Conservation (phyloP, 2,888 invertebrate species). For the Marasmarcha lunaedactyla region DNA sequence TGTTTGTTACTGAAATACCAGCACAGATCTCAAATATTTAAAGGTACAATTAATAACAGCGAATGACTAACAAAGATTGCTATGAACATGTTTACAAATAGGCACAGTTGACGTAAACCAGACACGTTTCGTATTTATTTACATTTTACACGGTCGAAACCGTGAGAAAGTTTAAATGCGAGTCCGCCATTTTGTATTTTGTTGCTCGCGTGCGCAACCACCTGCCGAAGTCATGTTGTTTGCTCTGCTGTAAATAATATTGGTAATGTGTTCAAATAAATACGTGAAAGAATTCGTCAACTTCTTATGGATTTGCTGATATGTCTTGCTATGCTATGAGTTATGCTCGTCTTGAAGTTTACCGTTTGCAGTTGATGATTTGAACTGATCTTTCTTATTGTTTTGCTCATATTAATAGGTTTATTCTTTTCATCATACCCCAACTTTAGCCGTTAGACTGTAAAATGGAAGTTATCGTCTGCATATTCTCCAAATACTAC, state of each 20-base stretch:
- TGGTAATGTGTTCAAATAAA: not conserved
- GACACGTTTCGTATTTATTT: constrained; percentile 1
- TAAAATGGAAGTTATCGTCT: too few species aligned
- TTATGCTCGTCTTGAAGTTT: not conserved
- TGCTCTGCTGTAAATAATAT: not conserved
- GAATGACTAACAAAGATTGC: not conserved
- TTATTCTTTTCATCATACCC: too few species aligned
- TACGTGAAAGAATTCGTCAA: not conserved
- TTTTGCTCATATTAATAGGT: too few species aligned
- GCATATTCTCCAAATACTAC: too few species aligned
- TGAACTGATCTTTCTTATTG: too few species aligned
- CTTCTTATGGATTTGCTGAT: too few species aligned
- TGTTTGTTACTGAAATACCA: too few species aligned
- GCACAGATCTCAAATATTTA: too few species aligned
- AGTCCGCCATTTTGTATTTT: not conserved
- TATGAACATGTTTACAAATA: not conserved
- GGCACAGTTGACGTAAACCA: constrained; percentile 2
- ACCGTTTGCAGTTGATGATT: too few species aligned
- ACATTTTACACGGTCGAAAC: not conserved
- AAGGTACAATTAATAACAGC: too few species aligned
- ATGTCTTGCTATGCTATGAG: not conserved
- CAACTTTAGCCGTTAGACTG: too few species aligned
- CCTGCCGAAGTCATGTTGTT: not conserved
- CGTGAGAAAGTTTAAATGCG: constrained; percentile 1
- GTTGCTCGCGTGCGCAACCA: not conserved